These are phyloP conservation scores for Acipenser oxyrinchus DNA, from an alignment of 2,797 vertebrate genomes.

Conservation along the genomic window DNA sequence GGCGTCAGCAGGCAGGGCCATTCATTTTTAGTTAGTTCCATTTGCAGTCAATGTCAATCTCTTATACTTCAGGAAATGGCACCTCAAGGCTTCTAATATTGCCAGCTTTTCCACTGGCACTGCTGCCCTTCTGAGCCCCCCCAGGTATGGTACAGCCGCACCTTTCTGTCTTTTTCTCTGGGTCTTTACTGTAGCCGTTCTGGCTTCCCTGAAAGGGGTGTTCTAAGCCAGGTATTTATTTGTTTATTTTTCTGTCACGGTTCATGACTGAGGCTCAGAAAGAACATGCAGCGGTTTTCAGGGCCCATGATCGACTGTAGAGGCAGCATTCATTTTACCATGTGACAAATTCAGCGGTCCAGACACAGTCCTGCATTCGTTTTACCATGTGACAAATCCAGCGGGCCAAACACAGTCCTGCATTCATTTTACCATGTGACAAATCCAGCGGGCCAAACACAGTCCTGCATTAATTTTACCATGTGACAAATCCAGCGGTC, in stretches of 20 bases:
- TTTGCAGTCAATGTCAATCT: conserved; percentile 63
- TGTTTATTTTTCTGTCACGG: conserved; percentile 86
- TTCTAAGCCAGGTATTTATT: conserved; percentile 79
- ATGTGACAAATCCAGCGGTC: no score
- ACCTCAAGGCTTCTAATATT: conserved; percentile 74
- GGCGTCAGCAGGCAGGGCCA: no score
- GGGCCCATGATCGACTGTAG: conserved; percentile 66
- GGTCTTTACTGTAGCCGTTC: conserved; percentile 66
- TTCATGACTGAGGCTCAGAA: conserved; percentile 70
- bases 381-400: no score
- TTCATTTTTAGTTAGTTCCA: no score
- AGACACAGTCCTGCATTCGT: conserved; percentile 46
- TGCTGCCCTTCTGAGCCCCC: conserved; percentile 31
- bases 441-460: no score
- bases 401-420: no score
- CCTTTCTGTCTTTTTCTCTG: conserved; percentile 55
- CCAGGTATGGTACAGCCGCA: conserved; percentile 42
- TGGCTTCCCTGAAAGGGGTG: conserved; percentile 68
- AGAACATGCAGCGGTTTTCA: conserved; percentile 70
- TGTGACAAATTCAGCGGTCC: conserved; percentile 66
- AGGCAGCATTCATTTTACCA: conserved; percentile 70
- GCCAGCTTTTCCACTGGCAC: conserved; percentile 64
- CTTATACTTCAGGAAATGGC: conserved; percentile 74
- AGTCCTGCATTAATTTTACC: conserved; percentile 32
- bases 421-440: no score